Evolutionary conservation across 2,797 vertebrate species (phyloP).

Genomic region (Crocidura indochinensis): DNA sequence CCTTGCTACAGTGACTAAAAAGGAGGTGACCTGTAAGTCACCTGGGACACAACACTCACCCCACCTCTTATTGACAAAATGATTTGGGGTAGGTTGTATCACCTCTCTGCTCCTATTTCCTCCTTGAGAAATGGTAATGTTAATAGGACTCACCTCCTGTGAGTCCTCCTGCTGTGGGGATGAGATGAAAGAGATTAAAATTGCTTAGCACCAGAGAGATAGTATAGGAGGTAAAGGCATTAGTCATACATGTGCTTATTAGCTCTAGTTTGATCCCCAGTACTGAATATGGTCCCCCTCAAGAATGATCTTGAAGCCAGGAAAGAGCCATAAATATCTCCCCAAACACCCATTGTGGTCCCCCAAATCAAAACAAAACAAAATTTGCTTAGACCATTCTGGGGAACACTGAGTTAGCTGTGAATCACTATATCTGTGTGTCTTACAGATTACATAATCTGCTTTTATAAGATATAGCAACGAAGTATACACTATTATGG

Average conservation of each 20-base stretch:
- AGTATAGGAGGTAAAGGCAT: too few relatives aligned
- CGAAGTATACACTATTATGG: background rate
- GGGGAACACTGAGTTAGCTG: background rate
- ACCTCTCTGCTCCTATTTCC: background rate
- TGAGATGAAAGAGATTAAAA: constrained; percentile 15
- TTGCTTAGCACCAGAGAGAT: too few relatives aligned
- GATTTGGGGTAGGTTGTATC: background rate
- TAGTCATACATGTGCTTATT: too few relatives aligned
- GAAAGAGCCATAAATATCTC: too few relatives aligned
- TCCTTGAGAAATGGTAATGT: background rate
- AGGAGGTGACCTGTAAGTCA: background rate
- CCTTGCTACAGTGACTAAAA: too few relatives aligned
- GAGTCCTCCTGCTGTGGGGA: background rate
- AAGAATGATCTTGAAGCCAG: too few relatives aligned
- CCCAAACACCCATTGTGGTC: too few relatives aligned
- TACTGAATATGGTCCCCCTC: too few relatives aligned
- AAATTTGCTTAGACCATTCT: background rate
- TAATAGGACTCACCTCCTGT: background rate
- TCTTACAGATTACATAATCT: background rate
- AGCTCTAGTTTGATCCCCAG: too few relatives aligned
- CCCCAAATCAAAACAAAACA: background rate
- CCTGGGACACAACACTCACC: background rate
- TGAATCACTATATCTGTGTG: background rate
- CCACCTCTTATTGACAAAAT: background rate
- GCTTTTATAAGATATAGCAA: background rate